Percentiles rank a stretch among this genome's conserved stretches.
These are phyloP conservation scores for Thymallus thymallus DNA, from an alignment of 2,113 vertebrate genomes.

Conservation along the genomic window DNA sequence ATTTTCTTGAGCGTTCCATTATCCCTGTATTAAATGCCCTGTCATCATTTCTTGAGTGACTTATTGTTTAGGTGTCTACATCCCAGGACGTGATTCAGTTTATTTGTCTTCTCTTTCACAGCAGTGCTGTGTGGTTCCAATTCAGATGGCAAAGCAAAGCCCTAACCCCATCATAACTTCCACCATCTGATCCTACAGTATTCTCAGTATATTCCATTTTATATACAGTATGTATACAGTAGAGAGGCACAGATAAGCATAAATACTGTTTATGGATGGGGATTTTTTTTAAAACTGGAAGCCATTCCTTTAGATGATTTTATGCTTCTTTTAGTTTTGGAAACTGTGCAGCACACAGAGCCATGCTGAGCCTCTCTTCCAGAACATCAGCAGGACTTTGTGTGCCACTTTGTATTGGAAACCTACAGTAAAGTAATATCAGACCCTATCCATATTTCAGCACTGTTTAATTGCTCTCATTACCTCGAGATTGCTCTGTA, in stretches of 20 bases:
- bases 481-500: conserved; percentile 38
- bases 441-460: conserved; percentile 48
- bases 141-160: background rate
- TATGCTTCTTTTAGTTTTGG: conserved; percentile 25
- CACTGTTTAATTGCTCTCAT: conserved; percentile 49
- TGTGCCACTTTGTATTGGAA: conserved; percentile 22
- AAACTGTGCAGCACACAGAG: background rate
- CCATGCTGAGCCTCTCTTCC: background rate
- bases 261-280: conserved; percentile 20
- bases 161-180: background rate
- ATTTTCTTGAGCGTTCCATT: background rate
- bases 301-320: conserved; percentile 1
- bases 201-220: background rate
- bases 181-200: background rate
- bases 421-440: conserved; percentile 36
- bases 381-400: conserved; percentile 7
- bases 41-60: background rate
- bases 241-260: background rate
- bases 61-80: background rate
- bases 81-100: too few relatives aligned
- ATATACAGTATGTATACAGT: too few relatives aligned
- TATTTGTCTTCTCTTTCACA: background rate
- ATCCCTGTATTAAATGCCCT: background rate
- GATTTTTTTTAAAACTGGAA: conserved; percentile 8
- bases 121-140: background rate